Evolutionary conservation across 92 coral and sea anemone genomes (phyloP).

Genomic region (Umimayanthus chanpuru): DNA sequence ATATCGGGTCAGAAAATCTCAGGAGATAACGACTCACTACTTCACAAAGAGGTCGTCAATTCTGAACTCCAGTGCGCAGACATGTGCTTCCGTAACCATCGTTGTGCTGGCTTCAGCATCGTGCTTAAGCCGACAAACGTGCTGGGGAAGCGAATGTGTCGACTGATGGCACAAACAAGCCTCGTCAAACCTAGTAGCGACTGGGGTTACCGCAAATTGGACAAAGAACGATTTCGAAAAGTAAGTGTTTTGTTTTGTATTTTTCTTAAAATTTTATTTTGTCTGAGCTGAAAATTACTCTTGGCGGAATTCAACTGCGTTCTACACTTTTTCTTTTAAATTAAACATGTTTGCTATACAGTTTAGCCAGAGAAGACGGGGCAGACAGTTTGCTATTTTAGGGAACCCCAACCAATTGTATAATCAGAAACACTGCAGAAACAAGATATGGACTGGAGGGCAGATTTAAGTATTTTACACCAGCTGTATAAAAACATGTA

Average conservation of each 20-base stretch:
- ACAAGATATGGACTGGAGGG: too few relatives aligned
- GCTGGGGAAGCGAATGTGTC: not conserved
- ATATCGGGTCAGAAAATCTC: not conserved
- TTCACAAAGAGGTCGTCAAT: not conserved
- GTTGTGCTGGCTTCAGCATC: not conserved
- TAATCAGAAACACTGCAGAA: too few relatives aligned
- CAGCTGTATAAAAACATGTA: too few relatives aligned
- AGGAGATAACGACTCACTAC: not conserved
- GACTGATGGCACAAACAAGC: not conserved
- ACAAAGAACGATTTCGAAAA: constrained; percentile 2
- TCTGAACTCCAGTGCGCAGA: constrained; percentile 18
- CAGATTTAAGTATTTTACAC: too few relatives aligned
- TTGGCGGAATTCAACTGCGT: too few relatives aligned
- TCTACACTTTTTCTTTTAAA: too few relatives aligned
- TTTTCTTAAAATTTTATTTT: too few relatives aligned
- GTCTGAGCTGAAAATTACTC: too few relatives aligned
- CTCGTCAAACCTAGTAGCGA: not conserved
- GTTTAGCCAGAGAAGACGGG: too few relatives aligned
- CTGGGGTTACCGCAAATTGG: constrained; percentile 1
- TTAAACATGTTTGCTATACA: too few relatives aligned
- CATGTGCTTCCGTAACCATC: not conserved
- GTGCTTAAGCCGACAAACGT: not conserved
- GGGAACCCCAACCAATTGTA: too few relatives aligned
- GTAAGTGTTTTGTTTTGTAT: not conserved
- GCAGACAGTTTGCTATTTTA: too few relatives aligned